phyloP scores from a whole-genome alignment of 2,797 vertebrate genomes.

The Kryptolebias ocellatus region DNA sequence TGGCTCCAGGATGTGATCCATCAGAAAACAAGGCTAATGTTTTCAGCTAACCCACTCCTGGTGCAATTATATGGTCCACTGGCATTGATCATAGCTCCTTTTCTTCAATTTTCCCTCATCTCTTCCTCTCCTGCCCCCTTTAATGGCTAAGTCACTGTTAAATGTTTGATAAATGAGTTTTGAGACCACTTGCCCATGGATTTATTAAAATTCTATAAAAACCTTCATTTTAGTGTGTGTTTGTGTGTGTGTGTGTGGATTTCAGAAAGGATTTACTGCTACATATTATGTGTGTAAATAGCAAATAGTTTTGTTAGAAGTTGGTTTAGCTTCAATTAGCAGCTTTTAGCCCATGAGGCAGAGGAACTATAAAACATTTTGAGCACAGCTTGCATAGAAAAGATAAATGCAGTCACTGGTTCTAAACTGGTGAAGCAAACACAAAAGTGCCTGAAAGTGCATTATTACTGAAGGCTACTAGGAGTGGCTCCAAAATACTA shows the following conservation, averaged over 20 bases:
- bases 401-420: background rate
- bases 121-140: conserved; percentile 55
- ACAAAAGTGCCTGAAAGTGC: background rate
- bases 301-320: conserved; percentile 13
- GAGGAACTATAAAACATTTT: background rate
- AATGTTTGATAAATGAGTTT: conserved; percentile 75
- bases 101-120: conserved; percentile 70
- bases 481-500: too few species aligned
- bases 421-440: background rate
- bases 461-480: too few species aligned
- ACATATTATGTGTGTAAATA: conserved; percentile 18
- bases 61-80: conserved; percentile 99
- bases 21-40: conserved; percentile 95
- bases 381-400: background rate
- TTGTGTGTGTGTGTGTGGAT: conserved; percentile 15
- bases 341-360: background rate
- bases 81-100: conserved; percentile 97
- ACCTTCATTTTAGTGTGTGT: conserved; percentile 69
- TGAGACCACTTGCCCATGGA: conserved; percentile 84
- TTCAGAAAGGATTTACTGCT: conserved; percentile 19
- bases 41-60: conserved; percentile 95
- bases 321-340: background rate
- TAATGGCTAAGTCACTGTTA: conserved; percentile 72
- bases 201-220: conserved; percentile 99
- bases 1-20: conserved; percentile 89